Percentiles rank a stretch among this genome's conserved stretches.
Evolutionary conservation across 2,888 invertebrate genomes (phyloP).

Genomic region (Syrista parreyssii): DNA sequence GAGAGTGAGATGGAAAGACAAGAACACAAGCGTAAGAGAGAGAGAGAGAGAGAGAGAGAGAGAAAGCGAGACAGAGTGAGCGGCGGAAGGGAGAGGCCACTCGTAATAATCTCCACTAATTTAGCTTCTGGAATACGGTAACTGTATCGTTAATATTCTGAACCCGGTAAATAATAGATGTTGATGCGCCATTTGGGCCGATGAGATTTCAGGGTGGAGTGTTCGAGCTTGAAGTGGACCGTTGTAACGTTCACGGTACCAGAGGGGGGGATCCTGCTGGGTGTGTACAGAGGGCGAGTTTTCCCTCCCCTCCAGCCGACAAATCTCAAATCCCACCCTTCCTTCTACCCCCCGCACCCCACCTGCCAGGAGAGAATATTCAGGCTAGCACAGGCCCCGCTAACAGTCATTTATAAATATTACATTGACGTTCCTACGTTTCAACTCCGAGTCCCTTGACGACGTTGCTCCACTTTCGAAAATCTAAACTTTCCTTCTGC

Average conservation of each 20-base stretch:
- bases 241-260: neutral
- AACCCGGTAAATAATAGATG: slow-evolving; percentile 64
- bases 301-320: neutral
- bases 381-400: slow-evolving; percentile 37
- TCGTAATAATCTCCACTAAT: slow-evolving; percentile 65
- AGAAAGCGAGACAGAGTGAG: slow-evolving; percentile 15
- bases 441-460: neutral
- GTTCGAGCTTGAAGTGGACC: slow-evolving; percentile 53
- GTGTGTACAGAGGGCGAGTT: neutral
- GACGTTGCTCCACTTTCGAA: neutral
- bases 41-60: slow-evolving; percentile 24
- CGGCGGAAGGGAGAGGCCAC: slow-evolving; percentile 46
- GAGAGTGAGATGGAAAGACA: slow-evolving; percentile 9
- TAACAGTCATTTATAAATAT: slow-evolving; percentile 59
- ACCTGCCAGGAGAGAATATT: slow-evolving; percentile 40
- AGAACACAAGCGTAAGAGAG: slow-evolving; percentile 13
- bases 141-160: slow-evolving; percentile 66
- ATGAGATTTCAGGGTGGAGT: slow-evolving; percentile 62
- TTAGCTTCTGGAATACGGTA: slow-evolving; percentile 64
- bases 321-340: neutral
- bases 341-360: slow-evolving; percentile 31
- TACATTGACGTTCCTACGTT: slow-evolving; percentile 39
- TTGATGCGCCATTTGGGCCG: slow-evolving; percentile 66
- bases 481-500: neutral
- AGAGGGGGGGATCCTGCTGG: neutral